Percentiles rank a stretch among this genome's conserved stretches.
Conservation (phyloP, 2,888 invertebrate species). For the Caenorhabditis macrosperma region DNA sequence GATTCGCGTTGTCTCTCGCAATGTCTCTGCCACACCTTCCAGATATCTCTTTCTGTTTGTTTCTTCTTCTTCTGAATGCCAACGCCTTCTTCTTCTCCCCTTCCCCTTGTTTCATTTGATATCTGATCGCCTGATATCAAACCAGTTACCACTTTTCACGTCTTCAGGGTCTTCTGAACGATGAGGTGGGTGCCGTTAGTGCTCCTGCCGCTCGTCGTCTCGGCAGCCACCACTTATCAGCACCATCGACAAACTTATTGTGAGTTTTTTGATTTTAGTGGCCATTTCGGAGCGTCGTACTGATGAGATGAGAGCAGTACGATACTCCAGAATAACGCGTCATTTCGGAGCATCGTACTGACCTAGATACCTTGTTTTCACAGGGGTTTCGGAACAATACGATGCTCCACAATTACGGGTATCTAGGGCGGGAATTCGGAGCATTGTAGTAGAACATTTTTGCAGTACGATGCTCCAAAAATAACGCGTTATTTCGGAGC, state of each 20-base stretch:
- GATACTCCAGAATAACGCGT: too few species aligned
- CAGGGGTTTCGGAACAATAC: too few species aligned
- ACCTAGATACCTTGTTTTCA: too few species aligned
- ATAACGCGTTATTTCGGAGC: too few species aligned
- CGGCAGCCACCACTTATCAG: conserved; percentile 48
- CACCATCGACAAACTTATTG: conserved; percentile 54
- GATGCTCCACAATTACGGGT: too few species aligned
- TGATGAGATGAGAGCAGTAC: too few species aligned
- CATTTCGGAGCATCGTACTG: too few species aligned
- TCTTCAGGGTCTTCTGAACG: conserved; percentile 1
- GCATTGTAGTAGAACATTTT: too few species aligned
- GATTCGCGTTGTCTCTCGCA: neutral
- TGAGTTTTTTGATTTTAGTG: conserved; percentile 39
- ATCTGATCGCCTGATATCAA: conserved; percentile 12
- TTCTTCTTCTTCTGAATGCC: neutral
- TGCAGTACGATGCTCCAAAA: too few species aligned
- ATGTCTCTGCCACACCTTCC: conserved; percentile 49
- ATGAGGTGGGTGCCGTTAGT: conserved; percentile 58
- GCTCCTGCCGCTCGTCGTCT: conserved; percentile 50
- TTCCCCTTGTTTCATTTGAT: conserved; percentile 22
- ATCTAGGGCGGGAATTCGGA: too few species aligned
- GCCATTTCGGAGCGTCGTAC: neutral
- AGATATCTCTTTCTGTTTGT: conserved; percentile 49
- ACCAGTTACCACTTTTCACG: conserved; percentile 16
- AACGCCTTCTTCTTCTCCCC: conserved; percentile 21